Conservation (phyloP, 2,797 vertebrate species). For the Rhinatrema bivittatum region DNA sequence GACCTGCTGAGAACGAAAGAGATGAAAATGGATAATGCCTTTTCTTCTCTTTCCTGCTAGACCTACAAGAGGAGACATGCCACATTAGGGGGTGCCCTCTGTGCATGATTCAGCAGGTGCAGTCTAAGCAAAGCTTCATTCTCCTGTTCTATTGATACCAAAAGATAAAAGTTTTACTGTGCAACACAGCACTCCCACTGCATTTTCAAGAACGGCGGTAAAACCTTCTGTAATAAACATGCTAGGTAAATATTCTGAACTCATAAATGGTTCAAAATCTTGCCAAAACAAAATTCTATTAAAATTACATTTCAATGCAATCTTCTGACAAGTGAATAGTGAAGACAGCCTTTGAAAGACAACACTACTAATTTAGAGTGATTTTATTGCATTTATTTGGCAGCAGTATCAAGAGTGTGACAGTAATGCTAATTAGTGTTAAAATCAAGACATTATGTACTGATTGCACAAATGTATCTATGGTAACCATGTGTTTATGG, state of each 20-base stretch:
- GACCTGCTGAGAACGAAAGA: slow-evolving; percentile 26
- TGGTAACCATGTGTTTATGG: too few relatives aligned
- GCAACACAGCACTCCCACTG: neutral
- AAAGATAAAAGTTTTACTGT: too few relatives aligned
- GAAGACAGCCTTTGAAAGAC: neutral
- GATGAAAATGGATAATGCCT: neutral
- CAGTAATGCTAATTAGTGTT: too few relatives aligned
- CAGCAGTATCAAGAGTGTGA: slow-evolving; percentile 15
- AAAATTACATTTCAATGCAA: neutral
- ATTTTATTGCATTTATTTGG: slow-evolving; percentile 24
- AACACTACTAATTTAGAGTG: slow-evolving; percentile 16
- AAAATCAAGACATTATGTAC: too few relatives aligned
- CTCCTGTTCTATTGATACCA: too few relatives aligned
- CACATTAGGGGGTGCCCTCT: neutral
- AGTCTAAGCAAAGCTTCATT: too few relatives aligned
- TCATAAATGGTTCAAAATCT: neutral
- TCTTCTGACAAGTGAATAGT: neutral
- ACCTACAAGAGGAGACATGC: neutral
- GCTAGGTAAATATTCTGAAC: neutral
- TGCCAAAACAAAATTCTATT: neutral
- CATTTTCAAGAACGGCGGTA: neutral
- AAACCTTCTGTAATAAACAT: neutral
- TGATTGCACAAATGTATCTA: too few relatives aligned
- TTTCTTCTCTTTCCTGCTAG: neutral
- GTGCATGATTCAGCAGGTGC: neutral